Conservation (phyloP, 2,113 vertebrate genomes). For the Scartelaos histophorus region DNA sequence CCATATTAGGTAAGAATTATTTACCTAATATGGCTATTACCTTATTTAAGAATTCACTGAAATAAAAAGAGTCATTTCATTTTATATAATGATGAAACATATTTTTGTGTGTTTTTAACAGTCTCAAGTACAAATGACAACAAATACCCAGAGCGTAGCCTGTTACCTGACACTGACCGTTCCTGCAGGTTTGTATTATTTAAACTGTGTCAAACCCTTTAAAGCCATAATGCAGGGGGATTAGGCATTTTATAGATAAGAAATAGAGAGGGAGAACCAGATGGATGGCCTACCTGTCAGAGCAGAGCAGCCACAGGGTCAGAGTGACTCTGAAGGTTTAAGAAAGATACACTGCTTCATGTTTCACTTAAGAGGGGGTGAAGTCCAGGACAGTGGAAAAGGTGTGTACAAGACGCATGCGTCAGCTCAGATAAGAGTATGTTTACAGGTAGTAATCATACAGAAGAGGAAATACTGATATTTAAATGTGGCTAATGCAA, state of each 20-base stretch:
- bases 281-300: constrained; percentile 45
- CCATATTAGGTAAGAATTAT: too few relatives aligned
- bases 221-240: background rate
- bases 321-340: constrained; percentile 25
- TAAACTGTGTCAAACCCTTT: background rate
- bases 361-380: constrained; percentile 61
- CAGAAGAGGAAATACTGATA: background rate
- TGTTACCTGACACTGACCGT: constrained; percentile 11
- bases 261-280: background rate
- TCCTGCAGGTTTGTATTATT: background rate
- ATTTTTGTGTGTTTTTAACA: background rate
- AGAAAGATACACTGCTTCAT: constrained; percentile 52
- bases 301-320: constrained; percentile 14
- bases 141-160: background rate
- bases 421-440: constrained; percentile 43
- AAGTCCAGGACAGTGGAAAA: constrained; percentile 70
- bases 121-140: background rate
- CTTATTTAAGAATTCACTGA: too few relatives aligned
- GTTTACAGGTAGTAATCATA: background rate
- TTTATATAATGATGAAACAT: too few relatives aligned
- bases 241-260: background rate
- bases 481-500: background rate
- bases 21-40: too few relatives aligned
- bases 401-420: constrained; percentile 22
- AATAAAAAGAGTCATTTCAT: too few relatives aligned